Base-by-base conservation (phyloP, 2,888 invertebrate species). In the Brassicogethes aeneus region DNA sequence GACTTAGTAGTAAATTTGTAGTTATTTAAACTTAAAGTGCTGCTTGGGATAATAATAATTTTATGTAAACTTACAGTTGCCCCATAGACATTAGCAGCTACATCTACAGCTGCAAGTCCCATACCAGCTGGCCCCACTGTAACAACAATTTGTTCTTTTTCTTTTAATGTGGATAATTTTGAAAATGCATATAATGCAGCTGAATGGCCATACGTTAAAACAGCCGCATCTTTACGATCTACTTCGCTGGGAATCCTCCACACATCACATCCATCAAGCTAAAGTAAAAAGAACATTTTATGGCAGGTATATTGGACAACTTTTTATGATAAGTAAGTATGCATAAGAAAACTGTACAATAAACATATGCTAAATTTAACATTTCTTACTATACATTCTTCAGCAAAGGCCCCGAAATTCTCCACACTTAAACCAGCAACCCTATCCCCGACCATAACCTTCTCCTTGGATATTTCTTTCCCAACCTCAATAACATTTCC, bases 21-120 rank as follows among this genome's bases (percentile, higher is more conserved):
- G n/a, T n/a, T n/a, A n/a, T n/a, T n/a, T n/a, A n/a, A n/a, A n/a
- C n/a, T n/a, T n/a, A n/a, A n/a, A n/a, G n/a, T n/a, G n/a, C n/a
- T n/a, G n/a, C n/a, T n/a, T n/a, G n/a, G n/a, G n/a, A n/a, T n/a
- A n/a, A n/a, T n/a, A n/a, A n/a, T n/a, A n/a, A n/a, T n/a, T n/a
- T n/a, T n/a, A n/a, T n/a, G 23, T 23, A 23, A 23, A 23, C 42
- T 33, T 56, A 80, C 81, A 68, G 79, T 74, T 16, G 80, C 75
- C 59, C 75, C 74, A 55, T 76, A 82, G 36, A 82, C 72, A 62
- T 79, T 80, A 8, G 78, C 73, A 32, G 82, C 82, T 34, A 84
- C 69, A 65, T 84, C 83, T 14, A 82, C 74, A 32, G 79, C 77
- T 41, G 83, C 82, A 34, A 82, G 60, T 12, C 77, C 77, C 34